A percentile compares a stretch with the other conserved stretches of the same genome.
Conservation (phyloP, 2,113 vertebrate species). For the Notothenia coriiceps region DNA sequence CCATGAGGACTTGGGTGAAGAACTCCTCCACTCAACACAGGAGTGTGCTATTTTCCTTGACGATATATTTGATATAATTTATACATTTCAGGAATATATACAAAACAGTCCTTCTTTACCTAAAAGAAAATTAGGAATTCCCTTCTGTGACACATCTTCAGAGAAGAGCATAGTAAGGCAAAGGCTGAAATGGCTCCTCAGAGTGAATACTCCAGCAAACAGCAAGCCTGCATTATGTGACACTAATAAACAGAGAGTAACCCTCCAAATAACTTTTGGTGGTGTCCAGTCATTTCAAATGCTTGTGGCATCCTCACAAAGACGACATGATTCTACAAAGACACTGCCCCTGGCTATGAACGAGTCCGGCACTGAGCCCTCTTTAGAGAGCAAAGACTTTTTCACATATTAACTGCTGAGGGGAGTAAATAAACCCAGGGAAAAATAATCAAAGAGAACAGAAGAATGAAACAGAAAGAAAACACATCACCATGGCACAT, state of each 20-base stretch:
- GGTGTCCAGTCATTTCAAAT: not conserved
- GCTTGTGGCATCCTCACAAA: not conserved
- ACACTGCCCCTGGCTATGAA: not conserved
- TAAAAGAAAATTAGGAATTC: not conserved
- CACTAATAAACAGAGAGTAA: not conserved
- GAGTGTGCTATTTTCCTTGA: not conserved
- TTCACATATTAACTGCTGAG: not conserved
- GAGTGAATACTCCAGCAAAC: conserved; percentile 23
- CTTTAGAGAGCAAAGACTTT: not conserved
- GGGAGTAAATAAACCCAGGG: not conserved
- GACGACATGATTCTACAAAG: not conserved
- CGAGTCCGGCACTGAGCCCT: not conserved
- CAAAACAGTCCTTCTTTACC: not conserved
- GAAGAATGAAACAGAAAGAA: not conserved
- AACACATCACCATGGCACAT: too few relatives aligned
- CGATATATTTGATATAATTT: not conserved
- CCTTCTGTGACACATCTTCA: not conserved
- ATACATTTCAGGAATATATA: not conserved
- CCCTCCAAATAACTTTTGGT: not conserved
- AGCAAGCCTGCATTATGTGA: conserved; percentile 27
- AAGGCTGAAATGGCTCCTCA: conserved; percentile 41
- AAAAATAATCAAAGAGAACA: not conserved
- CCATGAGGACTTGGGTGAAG: not conserved
- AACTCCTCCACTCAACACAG: not conserved
- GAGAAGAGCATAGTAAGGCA: not conserved